Evolutionary conservation across 2,888 invertebrate genomes (phyloP).

Genomic region (Pseudococcus longispinus): DNA sequence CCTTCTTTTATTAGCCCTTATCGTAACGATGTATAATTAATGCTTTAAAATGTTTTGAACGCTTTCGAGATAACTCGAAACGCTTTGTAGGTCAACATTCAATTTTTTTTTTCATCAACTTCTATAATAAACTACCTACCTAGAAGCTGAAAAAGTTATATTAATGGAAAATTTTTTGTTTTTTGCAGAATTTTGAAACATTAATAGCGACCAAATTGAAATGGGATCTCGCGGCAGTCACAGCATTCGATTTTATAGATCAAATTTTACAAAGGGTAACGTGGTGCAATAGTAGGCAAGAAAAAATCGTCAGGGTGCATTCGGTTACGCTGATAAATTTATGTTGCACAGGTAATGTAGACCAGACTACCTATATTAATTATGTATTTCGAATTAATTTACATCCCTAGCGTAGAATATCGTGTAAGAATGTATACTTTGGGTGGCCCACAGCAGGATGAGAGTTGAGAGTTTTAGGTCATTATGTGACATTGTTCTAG

Average conservation of each 20-base stretch:
- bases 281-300: constrained; percentile 69
- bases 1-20: constrained; percentile 37
- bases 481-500: background rate
- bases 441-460: constrained; percentile 17
- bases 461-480: background rate
- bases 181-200: constrained; percentile 51
- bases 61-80: background rate
- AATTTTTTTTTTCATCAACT: background rate
- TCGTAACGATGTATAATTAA: constrained; percentile 33
- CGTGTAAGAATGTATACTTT: background rate
- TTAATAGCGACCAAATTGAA: constrained; percentile 64
- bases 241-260: constrained; percentile 83
- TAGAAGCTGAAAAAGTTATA: too few relatives aligned
- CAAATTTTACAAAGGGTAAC: constrained; percentile 74
- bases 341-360: constrained; percentile 76
- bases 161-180: background rate
- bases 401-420: background rate
- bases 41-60: constrained; percentile 21
- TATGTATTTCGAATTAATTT: constrained; percentile 19
- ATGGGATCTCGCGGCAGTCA: constrained; percentile 81
- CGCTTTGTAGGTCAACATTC: constrained; percentile 11
- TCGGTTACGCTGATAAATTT: constrained; percentile 79
- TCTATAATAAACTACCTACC: too few relatives aligned
- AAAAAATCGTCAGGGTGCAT: constrained; percentile 70
- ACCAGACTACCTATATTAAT: background rate